Percentiles rank a stretch among this genome's conserved stretches.
Evolutionary conservation across 1,140 invertebrate species (phyloP).

Genomic region (Micrasema minimum): DNA sequence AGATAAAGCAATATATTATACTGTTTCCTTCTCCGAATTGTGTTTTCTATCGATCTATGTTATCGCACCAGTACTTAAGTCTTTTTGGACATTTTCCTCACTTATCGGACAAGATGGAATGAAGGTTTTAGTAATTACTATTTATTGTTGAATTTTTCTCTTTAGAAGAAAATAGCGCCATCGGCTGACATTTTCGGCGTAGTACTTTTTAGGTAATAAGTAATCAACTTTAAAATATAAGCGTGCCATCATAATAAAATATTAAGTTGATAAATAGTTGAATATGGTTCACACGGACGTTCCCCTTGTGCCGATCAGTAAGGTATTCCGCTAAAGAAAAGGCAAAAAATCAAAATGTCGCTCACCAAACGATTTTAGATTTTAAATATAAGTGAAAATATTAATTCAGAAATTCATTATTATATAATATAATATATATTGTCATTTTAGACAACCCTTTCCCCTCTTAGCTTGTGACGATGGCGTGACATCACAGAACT

Average conservation of each 20-base stretch:
- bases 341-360: slow-evolving; percentile 30
- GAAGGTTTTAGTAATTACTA: slow-evolving; percentile 24
- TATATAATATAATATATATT: slow-evolving; percentile 41
- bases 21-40: too few species aligned
- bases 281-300: slow-evolving; percentile 16
- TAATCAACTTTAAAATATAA: slow-evolving; percentile 24
- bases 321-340: slow-evolving; percentile 21
- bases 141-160: slow-evolving; percentile 24
- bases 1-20: slow-evolving; percentile 1
- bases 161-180: slow-evolving; percentile 15
- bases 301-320: slow-evolving; percentile 18
- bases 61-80: too few species aligned
- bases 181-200: slow-evolving; percentile 29
- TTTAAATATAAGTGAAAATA: slow-evolving; percentile 50
- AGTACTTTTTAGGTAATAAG: slow-evolving; percentile 27
- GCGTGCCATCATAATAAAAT: slow-evolving; percentile 33
- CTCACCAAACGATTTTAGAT: slow-evolving; percentile 41
- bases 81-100: neutral
- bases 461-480: slow-evolving; percentile 53
- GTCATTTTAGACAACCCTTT: slow-evolving; percentile 48
- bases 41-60: too few species aligned
- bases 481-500: slow-evolving; percentile 39
- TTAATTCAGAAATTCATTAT: slow-evolving; percentile 46
- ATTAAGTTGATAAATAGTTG: slow-evolving; percentile 20
- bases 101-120: neutral